Evolutionary conservation across 2,797 vertebrate species (phyloP).

Genomic region (Sebastes variabilis): DNA sequence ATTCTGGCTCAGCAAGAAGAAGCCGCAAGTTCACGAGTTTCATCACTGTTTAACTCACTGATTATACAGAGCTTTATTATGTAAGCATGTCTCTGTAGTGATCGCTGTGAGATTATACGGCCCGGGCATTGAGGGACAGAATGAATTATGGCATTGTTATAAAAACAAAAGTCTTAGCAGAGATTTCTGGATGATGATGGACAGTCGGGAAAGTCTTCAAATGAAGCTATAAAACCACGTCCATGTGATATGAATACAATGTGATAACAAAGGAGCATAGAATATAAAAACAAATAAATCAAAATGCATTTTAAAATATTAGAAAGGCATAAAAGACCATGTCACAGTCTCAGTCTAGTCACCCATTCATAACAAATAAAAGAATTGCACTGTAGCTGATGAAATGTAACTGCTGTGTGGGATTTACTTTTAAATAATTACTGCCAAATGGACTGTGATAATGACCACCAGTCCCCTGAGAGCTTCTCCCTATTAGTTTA

Average conservation of each 20-base stretch:
- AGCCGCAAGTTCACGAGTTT: constrained; percentile 2
- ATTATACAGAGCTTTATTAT: background rate
- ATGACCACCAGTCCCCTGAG: constrained; percentile 38
- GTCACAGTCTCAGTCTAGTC: constrained; percentile 38
- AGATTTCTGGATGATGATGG: constrained; percentile 33
- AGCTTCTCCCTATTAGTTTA: constrained; percentile 26
- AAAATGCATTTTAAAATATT: constrained; percentile 55
- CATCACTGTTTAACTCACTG: constrained; percentile 25
- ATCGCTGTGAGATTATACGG: constrained; percentile 45
- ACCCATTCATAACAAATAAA: constrained; percentile 67
- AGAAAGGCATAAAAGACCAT: constrained; percentile 69
- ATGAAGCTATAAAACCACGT: constrained; percentile 34
- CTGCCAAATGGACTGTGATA: constrained; percentile 28
- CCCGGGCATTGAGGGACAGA: constrained; percentile 12
- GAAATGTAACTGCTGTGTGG: constrained; percentile 59
- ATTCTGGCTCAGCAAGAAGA: background rate
- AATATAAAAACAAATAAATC: constrained; percentile 22
- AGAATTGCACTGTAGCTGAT: constrained; percentile 77
- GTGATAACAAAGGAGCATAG: constrained; percentile 8
- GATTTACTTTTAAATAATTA: constrained; percentile 45
- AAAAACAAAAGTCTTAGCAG: constrained; percentile 1
- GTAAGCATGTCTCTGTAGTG: constrained; percentile 8
- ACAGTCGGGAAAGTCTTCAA: constrained; percentile 37
- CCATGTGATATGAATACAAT: constrained; percentile 30
- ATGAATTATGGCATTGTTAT: constrained; percentile 25